A percentile compares a stretch with the other conserved stretches of the same genome.
Evolutionary conservation across 2,113 vertebrate genomes (phyloP).

Genomic region (Macrotus californicus): DNA sequence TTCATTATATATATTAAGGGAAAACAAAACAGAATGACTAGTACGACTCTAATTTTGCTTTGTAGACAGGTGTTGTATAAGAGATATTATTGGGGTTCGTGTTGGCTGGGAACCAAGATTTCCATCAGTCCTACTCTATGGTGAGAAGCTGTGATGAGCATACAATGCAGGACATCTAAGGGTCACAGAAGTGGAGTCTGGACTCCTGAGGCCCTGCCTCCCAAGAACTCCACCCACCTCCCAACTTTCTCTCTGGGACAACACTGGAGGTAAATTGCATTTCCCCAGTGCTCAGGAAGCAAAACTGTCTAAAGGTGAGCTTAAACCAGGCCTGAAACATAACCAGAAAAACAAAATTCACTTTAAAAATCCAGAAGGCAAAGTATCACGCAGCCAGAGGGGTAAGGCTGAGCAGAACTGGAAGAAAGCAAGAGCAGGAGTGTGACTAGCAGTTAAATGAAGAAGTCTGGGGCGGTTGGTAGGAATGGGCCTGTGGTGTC

Average conservation of each 20-base stretch:
- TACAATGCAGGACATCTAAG: background rate
- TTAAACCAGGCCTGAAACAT: background rate
- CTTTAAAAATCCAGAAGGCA: background rate
- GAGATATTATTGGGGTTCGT: background rate
- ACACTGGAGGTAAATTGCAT: rapidly evolving
- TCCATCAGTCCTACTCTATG: background rate
- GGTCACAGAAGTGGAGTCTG: background rate
- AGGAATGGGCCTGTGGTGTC: background rate
- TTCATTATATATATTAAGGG: background rate
- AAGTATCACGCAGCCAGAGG: background rate
- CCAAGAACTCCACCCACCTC: background rate
- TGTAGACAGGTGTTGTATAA: background rate
- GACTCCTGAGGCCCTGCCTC: no score
- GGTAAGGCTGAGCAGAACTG: background rate
- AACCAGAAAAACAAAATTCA: background rate
- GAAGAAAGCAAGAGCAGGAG: background rate
- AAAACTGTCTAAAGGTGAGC: background rate
- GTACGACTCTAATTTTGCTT: background rate
- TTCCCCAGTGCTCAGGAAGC: background rate
- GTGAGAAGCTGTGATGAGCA: background rate
- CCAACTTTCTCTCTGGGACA: background rate
- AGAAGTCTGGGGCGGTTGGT: background rate
- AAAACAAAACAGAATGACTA: background rate
- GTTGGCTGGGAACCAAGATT: background rate
- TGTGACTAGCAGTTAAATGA: background rate